Evolutionary conservation across 1,140 invertebrate genomes (phyloP), one percentile per base, ranked within the genome.

Genomic region (Apocrypta bakeri): DNA sequence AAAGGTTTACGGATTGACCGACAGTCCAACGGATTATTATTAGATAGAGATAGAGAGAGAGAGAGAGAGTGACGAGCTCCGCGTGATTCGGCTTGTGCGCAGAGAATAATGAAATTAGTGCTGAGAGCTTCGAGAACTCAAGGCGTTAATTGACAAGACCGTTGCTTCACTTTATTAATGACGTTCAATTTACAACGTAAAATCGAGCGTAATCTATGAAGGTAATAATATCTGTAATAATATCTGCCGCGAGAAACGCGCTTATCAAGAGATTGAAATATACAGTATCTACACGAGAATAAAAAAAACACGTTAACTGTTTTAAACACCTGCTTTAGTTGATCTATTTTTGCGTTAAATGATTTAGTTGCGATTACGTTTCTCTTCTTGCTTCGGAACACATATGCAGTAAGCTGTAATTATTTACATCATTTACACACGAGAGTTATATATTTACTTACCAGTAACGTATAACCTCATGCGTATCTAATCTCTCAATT

Each of bases 31-130:
- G 48, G 48, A 56, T 56, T 42, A 14, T 68, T 69, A 69, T 69
- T 69, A 69, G 29, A 69, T 25, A 33, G 17, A 33, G 3, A 33
- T n/a, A n/a, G n/a, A n/a, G n/a, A n/a, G n/a, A n/a, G n/a, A n/a
- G n/a, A n/a, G n/a, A n/a, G n/a, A n/a, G n/a, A n/a, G n/a, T n/a
- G 8, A 37, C 27, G 31, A 17, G 0, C 33, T 6, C 3, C 29
- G 68, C 21, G 68, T 69, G 68, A 69, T 69, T 69, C 68, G 31
- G 68, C 29, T 33, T 69, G 8, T 29, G 31, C 61, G 21, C 12
- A 2, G 21, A 2, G 8, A 2, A 31, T 31, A 75, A 56, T 56
- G 17, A 56, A 56, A 56, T 56, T 56, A 56, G 42, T 48, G 3
- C 33, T 37, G 33, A 37, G 9, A 2, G 33, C 17, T n/a, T 2